Conservation (phyloP, 2,888 invertebrate species). For the Rotaria magnacalcarata region DNA sequence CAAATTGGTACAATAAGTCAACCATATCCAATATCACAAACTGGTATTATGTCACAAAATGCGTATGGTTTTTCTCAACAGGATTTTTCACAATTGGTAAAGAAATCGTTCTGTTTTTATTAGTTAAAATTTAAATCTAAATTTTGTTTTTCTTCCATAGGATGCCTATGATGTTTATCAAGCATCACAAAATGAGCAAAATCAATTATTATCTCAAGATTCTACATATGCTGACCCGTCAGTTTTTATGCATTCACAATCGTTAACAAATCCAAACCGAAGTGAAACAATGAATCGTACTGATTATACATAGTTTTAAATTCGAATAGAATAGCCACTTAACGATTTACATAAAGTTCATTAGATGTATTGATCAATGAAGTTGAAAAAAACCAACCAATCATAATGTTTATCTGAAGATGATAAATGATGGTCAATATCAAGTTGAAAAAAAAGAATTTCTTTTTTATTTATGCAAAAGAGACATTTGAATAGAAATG, state of each 20-base stretch:
- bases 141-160: neutral
- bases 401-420: neutral
- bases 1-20: neutral
- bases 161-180: constrained; percentile 43
- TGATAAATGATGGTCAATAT: neutral
- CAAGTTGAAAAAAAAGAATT: neutral
- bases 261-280: neutral
- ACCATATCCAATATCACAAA: constrained; percentile 14
- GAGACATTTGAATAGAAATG: neutral
- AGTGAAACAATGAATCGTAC: neutral
- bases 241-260: neutral
- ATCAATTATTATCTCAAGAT: constrained; percentile 43
- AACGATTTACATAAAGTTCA: neutral
- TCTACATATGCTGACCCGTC: constrained; percentile 43
- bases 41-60: constrained; percentile 39
- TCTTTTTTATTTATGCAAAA: neutral
- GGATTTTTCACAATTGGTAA: constrained; percentile 39
- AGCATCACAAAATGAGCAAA: constrained; percentile 38
- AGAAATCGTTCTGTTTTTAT: neutral
- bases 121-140: neutral
- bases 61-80: constrained; percentile 39
- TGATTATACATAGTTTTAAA: neutral
- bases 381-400: neutral
- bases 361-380: neutral
- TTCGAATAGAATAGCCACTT: neutral